These are phyloP conservation scores for Desmophyllum pertusum DNA, from an alignment of 92 coral and sea anemone species.

Conservation along the genomic window DNA sequence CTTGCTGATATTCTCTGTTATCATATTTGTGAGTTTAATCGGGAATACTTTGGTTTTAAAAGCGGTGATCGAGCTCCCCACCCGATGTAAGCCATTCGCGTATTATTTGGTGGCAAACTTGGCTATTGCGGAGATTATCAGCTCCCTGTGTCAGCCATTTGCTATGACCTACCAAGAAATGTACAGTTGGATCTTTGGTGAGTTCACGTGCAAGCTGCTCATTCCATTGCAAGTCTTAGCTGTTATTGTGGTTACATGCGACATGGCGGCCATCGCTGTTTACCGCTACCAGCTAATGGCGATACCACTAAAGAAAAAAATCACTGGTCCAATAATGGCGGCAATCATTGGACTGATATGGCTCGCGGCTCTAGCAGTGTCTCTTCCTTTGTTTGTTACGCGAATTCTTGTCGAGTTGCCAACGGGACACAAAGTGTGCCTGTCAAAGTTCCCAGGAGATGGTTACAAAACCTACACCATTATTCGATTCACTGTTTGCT, in stretches of 20 bases:
- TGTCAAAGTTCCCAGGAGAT: slow-evolving; percentile 12
- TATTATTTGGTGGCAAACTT: slow-evolving; percentile 72
- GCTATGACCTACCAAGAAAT: slow-evolving; percentile 50
- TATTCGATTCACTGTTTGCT: slow-evolving; percentile 52
- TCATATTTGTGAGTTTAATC: slow-evolving; percentile 46
- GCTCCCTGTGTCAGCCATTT: slow-evolving; percentile 66
- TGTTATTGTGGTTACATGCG: slow-evolving; percentile 67
- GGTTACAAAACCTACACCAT: slow-evolving; percentile 13
- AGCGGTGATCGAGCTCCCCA: slow-evolving; percentile 39
- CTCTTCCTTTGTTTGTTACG: slow-evolving; percentile 54
- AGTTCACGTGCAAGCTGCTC: slow-evolving; percentile 60
- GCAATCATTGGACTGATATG: slow-evolving; percentile 49
- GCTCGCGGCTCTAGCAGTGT: slow-evolving; percentile 44
- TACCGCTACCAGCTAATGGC: slow-evolving; percentile 47
- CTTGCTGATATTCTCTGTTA: slow-evolving; percentile 35
- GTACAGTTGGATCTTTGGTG: slow-evolving; percentile 73
- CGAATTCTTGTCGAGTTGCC: slow-evolving; percentile 7
- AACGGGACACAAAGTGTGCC: slow-evolving; percentile 20
- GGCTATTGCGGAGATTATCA: slow-evolving; percentile 79
- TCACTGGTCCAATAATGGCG: slow-evolving; percentile 19
- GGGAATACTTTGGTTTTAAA: slow-evolving; percentile 65
- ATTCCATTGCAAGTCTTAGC: slow-evolving; percentile 69
- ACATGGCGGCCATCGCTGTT: slow-evolving; percentile 74
- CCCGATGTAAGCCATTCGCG: slow-evolving; percentile 53
- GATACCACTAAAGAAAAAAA: slow-evolving; percentile 5